phyloP scores from a whole-genome alignment of 2,113 vertebrate species.

The Nanger granti region DNA sequence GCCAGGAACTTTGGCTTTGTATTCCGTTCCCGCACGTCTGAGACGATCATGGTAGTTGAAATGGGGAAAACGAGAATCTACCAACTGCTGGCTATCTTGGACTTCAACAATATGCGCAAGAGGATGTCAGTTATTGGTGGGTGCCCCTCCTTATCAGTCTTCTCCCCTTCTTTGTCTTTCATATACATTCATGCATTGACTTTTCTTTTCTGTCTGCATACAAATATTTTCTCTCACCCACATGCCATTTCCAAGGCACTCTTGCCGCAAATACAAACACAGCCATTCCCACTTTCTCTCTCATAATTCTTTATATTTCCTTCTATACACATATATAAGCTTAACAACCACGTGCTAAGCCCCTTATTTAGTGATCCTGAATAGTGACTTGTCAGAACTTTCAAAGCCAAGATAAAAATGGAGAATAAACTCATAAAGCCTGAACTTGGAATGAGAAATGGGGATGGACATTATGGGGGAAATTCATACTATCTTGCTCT shows the following conservation, averaged over 20 bases:
- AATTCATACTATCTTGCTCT: not conserved
- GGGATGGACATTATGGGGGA: not conserved
- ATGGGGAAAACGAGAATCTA: slow-evolving; percentile 86
- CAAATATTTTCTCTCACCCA: not conserved
- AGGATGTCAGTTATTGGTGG: slow-evolving; percentile 97
- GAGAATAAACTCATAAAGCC: slow-evolving; percentile 14
- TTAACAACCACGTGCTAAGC: not conserved
- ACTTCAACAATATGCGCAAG: slow-evolving; percentile 94
- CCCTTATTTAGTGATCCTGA: not conserved
- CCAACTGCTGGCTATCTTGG: slow-evolving; percentile 89
- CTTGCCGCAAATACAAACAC: not conserved
- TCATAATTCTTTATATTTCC: not conserved
- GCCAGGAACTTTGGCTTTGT: slow-evolving; percentile 96
- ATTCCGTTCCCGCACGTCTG: slow-evolving; percentile 89
- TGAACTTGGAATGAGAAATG: not conserved
- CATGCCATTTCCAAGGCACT: not conserved
- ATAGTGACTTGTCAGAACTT: not conserved
- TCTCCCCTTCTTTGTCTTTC: not conserved
- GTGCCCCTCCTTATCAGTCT: not conserved
- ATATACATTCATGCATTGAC: not conserved
- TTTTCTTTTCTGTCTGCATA: not conserved
- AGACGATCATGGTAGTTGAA: slow-evolving; percentile 87
- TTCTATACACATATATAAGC: not conserved
- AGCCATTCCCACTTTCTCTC: not conserved
- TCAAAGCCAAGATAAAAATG: not conserved